Conservation (phyloP, 2,888 invertebrate genomes). For the Pharmacophagus antenor region DNA sequence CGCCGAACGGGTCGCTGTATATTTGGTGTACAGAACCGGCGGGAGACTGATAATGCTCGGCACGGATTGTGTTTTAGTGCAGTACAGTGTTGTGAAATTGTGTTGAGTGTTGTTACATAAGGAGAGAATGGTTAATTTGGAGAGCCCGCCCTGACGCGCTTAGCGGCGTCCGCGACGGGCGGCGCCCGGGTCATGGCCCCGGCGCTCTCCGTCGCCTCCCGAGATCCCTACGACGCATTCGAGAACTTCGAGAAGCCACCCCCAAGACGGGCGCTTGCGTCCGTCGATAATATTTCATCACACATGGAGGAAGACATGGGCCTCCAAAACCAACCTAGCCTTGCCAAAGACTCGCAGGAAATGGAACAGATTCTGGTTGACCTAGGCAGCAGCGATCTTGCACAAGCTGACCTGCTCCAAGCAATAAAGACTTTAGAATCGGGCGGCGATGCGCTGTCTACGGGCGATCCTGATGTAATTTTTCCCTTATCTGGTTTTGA, state of each 20-base stretch:
- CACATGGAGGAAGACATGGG: constrained; percentile 83
- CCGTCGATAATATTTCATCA: constrained; percentile 77
- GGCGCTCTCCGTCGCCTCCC: constrained; percentile 90
- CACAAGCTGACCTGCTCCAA: constrained; percentile 85
- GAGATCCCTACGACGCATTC: constrained; percentile 54
- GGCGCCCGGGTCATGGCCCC: constrained; percentile 93
- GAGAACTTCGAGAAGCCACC: constrained; percentile 52
- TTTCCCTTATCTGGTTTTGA: constrained; percentile 71
- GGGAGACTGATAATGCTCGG: constrained; percentile 59
- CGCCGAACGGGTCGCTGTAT: constrained; percentile 55
- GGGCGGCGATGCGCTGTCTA: constrained; percentile 63
- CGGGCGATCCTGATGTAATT: constrained; percentile 74
- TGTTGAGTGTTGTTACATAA: constrained; percentile 65
- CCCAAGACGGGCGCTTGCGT: constrained; percentile 69
- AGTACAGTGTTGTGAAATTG: constrained; percentile 57
- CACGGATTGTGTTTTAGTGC: constrained; percentile 51
- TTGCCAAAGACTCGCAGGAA: constrained; percentile 81
- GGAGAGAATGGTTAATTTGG: constrained; percentile 58
- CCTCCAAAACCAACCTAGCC: constrained; percentile 78
- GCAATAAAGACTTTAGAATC: constrained; percentile 88
- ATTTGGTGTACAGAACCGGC: constrained; percentile 61
- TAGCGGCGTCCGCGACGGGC: constrained; percentile 75
- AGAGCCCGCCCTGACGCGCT: constrained; percentile 66
- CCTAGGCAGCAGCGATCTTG: constrained; percentile 80
- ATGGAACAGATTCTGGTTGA: constrained; percentile 85